Percentiles rank a stretch among this genome's conserved stretches.
Conservation (phyloP, 2,888 invertebrate species). For the Pyrrhosoma nymphula region DNA sequence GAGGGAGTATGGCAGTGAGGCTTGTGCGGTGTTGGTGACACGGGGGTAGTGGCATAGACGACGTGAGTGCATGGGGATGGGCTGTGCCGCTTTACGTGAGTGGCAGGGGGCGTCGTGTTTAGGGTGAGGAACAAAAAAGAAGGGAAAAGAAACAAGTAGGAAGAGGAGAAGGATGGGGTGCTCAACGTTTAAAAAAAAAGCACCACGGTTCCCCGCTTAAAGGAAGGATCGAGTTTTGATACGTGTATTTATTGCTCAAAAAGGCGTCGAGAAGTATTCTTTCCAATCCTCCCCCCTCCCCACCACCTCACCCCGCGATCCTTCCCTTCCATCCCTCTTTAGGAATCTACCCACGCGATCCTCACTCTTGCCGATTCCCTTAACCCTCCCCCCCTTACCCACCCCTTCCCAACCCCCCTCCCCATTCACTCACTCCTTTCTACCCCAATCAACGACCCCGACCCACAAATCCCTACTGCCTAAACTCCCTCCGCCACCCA, state of each 20-base stretch:
- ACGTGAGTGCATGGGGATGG: too few relatives aligned
- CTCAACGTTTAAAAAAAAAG: neutral
- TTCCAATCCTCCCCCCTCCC: neutral
- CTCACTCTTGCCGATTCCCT: neutral
- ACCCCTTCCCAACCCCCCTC: too few relatives aligned
- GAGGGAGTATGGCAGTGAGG: neutral
- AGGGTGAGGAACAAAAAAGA: neutral
- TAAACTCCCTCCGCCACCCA: neutral
- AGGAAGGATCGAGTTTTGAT: slow-evolving; percentile 19
- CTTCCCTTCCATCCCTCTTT: neutral
- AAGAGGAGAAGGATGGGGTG: neutral
- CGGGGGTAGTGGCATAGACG: too few relatives aligned
- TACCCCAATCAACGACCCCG: neutral
- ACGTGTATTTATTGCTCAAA: slow-evolving; percentile 25
- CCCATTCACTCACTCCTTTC: neutral
- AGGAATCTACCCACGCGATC: neutral
- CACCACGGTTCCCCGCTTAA: neutral
- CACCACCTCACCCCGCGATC: neutral
- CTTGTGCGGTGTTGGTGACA: too few relatives aligned
- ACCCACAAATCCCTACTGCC: neutral
- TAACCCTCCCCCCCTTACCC: neutral
- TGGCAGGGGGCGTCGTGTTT: too few relatives aligned
- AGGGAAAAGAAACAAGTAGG: neutral
- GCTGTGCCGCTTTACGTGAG: too few relatives aligned
- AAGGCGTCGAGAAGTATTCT: slow-evolving; percentile 42